phyloP scores from a whole-genome alignment of 2,797 vertebrate species.

The Pteropus rufus region DNA sequence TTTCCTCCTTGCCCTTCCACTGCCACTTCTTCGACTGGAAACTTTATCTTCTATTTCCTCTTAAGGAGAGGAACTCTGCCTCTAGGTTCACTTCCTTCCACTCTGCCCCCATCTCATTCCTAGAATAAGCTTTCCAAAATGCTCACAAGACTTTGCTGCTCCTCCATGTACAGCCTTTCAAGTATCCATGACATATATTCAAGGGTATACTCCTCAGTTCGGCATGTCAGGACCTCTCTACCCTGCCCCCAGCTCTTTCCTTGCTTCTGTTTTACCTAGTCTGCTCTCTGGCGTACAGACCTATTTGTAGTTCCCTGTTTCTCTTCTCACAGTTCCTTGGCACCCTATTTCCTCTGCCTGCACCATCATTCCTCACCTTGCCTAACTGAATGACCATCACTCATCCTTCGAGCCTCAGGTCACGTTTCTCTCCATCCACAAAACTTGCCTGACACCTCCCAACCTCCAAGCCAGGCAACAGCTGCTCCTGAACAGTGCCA shows the following conservation, averaged over 20 bases:
- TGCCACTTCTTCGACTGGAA: not conserved
- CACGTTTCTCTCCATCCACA: not conserved
- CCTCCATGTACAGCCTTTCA: not conserved
- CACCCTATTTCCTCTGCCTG: not conserved
- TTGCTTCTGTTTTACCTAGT: rapidly evolving
- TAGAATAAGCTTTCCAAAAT: not conserved
- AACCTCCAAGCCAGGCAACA: not conserved
- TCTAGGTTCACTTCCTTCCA: not conserved
- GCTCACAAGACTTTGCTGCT: not conserved
- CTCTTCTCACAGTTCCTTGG: not conserved
- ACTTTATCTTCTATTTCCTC: not conserved
- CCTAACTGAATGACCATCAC: no score
- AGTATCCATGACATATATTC: not conserved
- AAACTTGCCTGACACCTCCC: not conserved
- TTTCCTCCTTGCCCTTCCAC: not conserved
- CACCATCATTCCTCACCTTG: not conserved
- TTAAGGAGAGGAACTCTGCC: not conserved
- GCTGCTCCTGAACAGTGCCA: not conserved
- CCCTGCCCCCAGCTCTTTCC: not conserved
- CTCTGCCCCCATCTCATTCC: not conserved
- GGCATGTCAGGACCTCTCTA: not conserved
- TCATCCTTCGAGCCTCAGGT: not conserved
- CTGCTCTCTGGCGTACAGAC: not conserved
- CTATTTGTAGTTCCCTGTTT: not conserved
- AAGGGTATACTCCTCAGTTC: not conserved